Percentiles rank a stretch among this genome's conserved stretches.
These are phyloP conservation scores for Ivindomyrus marchei DNA, from an alignment of 2,113 vertebrate genomes.

Conservation along the genomic window DNA sequence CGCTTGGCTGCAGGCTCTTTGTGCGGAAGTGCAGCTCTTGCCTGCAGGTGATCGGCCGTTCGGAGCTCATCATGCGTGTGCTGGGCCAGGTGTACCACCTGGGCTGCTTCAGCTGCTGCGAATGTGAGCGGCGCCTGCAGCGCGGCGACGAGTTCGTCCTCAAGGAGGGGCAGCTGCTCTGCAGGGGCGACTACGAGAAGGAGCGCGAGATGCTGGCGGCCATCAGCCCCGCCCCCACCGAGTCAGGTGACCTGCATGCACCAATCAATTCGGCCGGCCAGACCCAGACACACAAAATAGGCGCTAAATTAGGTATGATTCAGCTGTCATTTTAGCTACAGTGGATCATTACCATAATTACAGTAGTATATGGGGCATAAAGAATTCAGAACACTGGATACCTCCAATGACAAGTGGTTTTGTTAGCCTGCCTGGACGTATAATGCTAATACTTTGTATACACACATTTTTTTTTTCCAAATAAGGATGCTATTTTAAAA, in stretches of 20 bases:
- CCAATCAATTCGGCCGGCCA: neutral
- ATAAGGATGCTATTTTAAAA: neutral
- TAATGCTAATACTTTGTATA: neutral
- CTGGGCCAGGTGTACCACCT: conserved; percentile 81
- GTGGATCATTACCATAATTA: neutral
- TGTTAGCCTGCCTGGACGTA: neutral
- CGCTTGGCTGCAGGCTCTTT: conserved; percentile 65
- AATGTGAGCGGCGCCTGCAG: conserved; percentile 79
- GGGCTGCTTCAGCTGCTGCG: conserved; percentile 82
- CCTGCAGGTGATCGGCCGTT: conserved; percentile 72
- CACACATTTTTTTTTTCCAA: neutral
- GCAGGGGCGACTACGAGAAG: conserved; percentile 82
- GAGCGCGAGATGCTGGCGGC: conserved; percentile 81
- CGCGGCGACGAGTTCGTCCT: conserved; percentile 83
- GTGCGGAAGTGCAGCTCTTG: conserved; percentile 82
- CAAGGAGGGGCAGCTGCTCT: conserved; percentile 83
- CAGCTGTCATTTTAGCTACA: neutral
- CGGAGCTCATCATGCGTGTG: conserved; percentile 82
- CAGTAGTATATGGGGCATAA: neutral
- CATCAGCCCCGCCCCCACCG: conserved; percentile 75
- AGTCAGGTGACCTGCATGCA: conserved; percentile 30
- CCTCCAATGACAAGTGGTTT: neutral
- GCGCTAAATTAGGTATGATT: neutral
- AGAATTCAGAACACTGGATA: neutral
- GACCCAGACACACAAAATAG: neutral